A percentile compares a stretch with the other conserved stretches of the same genome.
phyloP scores from a whole-genome alignment of 2,113 vertebrate genomes.

The Brachypteracias leptosomus region DNA sequence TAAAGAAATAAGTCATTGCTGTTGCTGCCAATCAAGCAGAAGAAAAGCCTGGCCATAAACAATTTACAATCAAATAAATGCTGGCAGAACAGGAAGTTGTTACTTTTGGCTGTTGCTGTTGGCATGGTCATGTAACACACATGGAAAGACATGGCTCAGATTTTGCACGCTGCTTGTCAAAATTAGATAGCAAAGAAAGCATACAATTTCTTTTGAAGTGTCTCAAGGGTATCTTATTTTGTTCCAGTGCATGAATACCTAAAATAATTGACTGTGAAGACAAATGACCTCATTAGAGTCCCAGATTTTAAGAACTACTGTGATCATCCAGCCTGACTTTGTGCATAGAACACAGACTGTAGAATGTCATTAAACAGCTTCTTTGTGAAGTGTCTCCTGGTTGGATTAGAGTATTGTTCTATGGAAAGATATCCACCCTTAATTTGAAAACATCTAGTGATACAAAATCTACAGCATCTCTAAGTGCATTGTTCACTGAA shows the following conservation, averaged over 20 bases:
- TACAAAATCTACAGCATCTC: neutral
- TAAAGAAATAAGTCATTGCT: neutral
- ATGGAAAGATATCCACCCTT: neutral
- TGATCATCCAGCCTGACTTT: neutral
- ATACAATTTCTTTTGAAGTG: neutral
- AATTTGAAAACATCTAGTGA: neutral
- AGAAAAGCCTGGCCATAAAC: neutral
- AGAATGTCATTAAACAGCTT: neutral
- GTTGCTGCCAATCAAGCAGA: neutral
- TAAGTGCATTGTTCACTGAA: neutral
- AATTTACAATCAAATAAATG: neutral
- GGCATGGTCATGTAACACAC: neutral
- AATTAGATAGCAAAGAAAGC: constrained; percentile 1
- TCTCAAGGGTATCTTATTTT: neutral
- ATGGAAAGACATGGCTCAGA: neutral
- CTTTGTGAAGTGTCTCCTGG: neutral
- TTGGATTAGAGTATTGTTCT: neutral
- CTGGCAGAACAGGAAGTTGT: neutral
- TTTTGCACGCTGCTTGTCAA: neutral
- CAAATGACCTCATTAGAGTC: neutral
- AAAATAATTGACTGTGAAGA: constrained; percentile 6
- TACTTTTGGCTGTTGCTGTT: neutral
- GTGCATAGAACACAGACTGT: neutral
- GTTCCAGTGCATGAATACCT: neutral
- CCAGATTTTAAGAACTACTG: neutral